A percentile compares a stretch with the other conserved stretches of the same genome.
Evolutionary conservation across 2,113 vertebrate genomes (phyloP).

Genomic region (Syrrhaptes paradoxus): DNA sequence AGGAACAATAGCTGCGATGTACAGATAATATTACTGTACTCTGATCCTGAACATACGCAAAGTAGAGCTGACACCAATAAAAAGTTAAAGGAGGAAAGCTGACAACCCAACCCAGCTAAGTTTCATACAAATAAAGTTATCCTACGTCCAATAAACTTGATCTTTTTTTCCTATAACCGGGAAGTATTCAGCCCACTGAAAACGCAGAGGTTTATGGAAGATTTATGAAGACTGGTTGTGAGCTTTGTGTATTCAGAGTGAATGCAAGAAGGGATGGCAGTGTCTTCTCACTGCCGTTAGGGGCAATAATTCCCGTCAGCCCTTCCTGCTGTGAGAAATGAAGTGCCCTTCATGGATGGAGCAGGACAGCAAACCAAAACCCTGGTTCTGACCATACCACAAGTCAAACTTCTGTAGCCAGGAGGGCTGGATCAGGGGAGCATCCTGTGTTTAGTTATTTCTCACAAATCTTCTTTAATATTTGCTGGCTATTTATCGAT

Average conservation of each 20-base stretch:
- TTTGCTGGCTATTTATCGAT: background rate
- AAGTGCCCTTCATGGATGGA: background rate
- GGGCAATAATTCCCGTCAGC: fast-evolving
- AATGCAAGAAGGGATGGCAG: background rate
- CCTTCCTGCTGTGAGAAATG: background rate
- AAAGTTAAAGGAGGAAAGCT: background rate
- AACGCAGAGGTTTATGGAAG: background rate
- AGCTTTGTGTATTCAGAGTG: background rate
- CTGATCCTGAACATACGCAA: background rate
- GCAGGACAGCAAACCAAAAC: background rate
- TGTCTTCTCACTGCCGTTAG: background rate
- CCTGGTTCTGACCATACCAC: background rate
- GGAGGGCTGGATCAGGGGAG: background rate
- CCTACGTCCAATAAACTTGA: background rate
- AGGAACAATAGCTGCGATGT: background rate
- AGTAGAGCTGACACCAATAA: background rate
- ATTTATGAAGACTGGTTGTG: background rate
- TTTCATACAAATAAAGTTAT: background rate
- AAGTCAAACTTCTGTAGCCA: background rate
- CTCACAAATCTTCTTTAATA: background rate
- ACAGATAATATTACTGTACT: background rate
- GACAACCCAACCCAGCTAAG: background rate
- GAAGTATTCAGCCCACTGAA: background rate
- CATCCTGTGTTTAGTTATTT: background rate
- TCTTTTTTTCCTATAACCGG: background rate